A percentile compares a stretch with the other conserved stretches of the same genome.
These are phyloP conservation scores for Eudemis profundana DNA, from an alignment of 2,888 invertebrate genomes.

Conservation along the genomic window DNA sequence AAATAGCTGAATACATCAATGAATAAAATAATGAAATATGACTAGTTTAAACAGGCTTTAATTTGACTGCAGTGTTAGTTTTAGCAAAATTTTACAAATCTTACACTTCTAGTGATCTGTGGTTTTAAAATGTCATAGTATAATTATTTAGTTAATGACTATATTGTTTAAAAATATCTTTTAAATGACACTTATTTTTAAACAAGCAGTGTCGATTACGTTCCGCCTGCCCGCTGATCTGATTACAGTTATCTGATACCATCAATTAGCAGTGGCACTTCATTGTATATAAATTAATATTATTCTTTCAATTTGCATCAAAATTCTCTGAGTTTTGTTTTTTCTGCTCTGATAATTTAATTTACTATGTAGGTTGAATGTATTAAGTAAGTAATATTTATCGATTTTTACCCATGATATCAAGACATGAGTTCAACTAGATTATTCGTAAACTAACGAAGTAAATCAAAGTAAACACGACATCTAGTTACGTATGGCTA, in stretches of 20 bases:
- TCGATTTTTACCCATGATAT: background rate
- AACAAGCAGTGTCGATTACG: background rate
- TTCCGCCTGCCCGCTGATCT: constrained; percentile 24
- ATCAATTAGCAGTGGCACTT: constrained; percentile 58
- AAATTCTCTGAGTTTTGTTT: background rate
- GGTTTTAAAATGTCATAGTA: too few species aligned
- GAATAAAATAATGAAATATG: background rate
- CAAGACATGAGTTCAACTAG: constrained; percentile 1
- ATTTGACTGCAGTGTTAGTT: too few species aligned
- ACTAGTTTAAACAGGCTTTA: too few species aligned
- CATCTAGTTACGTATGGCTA: constrained; percentile 54
- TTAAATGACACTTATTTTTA: background rate
- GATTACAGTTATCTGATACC: constrained; percentile 61
- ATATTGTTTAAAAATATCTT: too few species aligned
- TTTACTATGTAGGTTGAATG: too few species aligned
- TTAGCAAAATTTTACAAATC: too few species aligned
- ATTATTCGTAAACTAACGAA: constrained; percentile 25
- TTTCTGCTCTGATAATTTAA: too few species aligned
- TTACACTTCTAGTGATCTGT: too few species aligned
- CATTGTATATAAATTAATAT: constrained; percentile 1
- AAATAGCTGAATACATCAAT: background rate
- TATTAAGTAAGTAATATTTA: background rate
- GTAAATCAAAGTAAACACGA: constrained; percentile 53
- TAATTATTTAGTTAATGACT: too few species aligned
- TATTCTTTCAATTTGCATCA: background rate